phyloP scores from a whole-genome alignment of 2,113 vertebrate genomes.

The Menidia beryllina region DNA sequence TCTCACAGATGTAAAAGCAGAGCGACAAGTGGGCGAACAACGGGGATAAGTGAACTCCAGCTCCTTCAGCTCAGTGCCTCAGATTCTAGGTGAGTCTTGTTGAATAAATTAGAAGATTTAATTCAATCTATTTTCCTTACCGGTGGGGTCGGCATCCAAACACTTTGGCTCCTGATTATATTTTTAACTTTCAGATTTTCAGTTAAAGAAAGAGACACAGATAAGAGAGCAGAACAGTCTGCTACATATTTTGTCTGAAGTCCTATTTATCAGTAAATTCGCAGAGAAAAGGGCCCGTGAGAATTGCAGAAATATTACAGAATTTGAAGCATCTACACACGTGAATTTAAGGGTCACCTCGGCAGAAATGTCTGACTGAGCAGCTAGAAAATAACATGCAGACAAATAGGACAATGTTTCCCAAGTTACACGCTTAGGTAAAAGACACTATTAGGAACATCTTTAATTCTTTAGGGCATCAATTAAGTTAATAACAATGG shows the following conservation, averaged over 20 bases:
- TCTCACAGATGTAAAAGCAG: constrained; percentile 10
- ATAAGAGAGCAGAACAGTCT: background rate
- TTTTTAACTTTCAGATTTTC: background rate
- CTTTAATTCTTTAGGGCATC: no score
- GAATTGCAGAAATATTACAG: background rate
- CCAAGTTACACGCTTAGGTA: no score
- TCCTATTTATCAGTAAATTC: no score
- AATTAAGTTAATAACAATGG: no score
- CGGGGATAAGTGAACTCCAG: constrained; percentile 27
- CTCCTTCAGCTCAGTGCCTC: constrained; percentile 1
- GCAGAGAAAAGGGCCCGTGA: no score
- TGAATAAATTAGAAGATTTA: background rate
- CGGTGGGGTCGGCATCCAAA: background rate
- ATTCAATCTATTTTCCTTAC: background rate
- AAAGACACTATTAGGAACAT: no score
- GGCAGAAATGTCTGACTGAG: no score
- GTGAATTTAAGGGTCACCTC: no score
- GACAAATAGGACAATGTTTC: no score
- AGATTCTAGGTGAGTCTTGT: constrained; percentile 4
- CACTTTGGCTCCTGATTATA: background rate
- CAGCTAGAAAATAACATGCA: no score
- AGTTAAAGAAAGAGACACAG: background rate
- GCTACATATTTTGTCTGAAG: background rate
- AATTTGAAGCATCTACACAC: background rate
- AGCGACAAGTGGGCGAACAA: constrained; percentile 10